These are phyloP conservation scores for Acanthacorydalis orientalis DNA, from an alignment of 2,888 invertebrate species.

Conservation along the genomic window DNA sequence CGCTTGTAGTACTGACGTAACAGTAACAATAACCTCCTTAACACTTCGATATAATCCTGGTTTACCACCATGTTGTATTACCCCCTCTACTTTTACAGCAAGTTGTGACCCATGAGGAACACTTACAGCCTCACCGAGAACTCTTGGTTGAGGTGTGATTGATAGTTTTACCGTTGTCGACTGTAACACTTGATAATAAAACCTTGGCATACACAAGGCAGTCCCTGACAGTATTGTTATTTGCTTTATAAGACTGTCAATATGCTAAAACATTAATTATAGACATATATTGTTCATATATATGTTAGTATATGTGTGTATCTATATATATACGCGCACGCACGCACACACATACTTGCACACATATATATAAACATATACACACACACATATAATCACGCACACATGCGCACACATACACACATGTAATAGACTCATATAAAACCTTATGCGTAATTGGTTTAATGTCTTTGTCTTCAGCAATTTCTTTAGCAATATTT, in stretches of 20 bases:
- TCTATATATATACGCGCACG: neutral
- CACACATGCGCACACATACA: no score
- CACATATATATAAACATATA: neutral
- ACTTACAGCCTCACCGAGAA: conserved; percentile 66
- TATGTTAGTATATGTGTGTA: neutral
- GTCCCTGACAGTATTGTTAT: conserved; percentile 43
- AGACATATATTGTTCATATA: conserved; percentile 5
- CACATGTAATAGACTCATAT: no score
- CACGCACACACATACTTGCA: neutral
- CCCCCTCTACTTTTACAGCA: conserved; percentile 87
- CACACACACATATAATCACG: no score
- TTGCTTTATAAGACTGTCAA: conserved; percentile 39
- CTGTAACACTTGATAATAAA: conserved; percentile 74
- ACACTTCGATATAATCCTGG: conserved; percentile 55
- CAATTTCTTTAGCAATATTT: conserved; percentile 21
- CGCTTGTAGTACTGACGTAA: conserved; percentile 43
- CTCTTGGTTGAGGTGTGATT: conserved; percentile 63
- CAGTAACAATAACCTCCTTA: conserved; percentile 49
- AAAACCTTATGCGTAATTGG: conserved; percentile 29
- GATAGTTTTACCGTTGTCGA: conserved; percentile 66
- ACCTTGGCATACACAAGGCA: conserved; percentile 53
- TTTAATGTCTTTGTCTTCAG: conserved; percentile 19
- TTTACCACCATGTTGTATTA: conserved; percentile 55
- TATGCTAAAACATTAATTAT: conserved; percentile 22
- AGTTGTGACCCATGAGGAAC: conserved; percentile 72